Percentiles rank a stretch among this genome's conserved stretches.
Evolutionary conservation across 2,113 vertebrate genomes (phyloP).

Genomic region (Ursus arctos): DNA sequence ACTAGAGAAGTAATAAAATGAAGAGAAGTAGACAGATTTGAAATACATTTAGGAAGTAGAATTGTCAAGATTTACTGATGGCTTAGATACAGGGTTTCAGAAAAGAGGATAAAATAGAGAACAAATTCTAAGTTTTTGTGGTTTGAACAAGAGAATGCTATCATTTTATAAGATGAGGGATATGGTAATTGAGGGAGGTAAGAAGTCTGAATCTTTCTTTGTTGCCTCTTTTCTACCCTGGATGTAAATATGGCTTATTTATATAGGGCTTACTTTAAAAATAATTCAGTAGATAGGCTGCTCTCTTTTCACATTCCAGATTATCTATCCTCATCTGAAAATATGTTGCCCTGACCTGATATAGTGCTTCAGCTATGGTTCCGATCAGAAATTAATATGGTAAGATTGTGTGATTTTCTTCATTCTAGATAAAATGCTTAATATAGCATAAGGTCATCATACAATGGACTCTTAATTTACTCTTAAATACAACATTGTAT

Average conservation of each 20-base stretch:
- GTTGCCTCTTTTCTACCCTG: neutral
- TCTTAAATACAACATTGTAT: neutral
- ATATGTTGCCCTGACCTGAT: neutral
- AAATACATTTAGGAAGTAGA: neutral
- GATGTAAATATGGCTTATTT: neutral
- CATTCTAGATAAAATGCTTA: neutral
- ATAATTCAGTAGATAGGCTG: neutral
- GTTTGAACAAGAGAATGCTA: neutral
- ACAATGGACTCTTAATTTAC: neutral
- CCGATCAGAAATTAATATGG: neutral
- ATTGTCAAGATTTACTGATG: neutral
- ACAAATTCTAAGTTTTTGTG: neutral
- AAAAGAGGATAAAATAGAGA: neutral
- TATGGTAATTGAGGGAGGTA: neutral
- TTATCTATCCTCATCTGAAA: neutral
- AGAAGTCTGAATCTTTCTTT: neutral
- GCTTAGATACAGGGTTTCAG: neutral
- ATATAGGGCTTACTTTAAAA: neutral
- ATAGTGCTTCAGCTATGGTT: neutral
- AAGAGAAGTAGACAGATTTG: conserved; percentile 1
- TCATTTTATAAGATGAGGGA: neutral
- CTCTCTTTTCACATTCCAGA: neutral
- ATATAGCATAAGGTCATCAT: neutral
- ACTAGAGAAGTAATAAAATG: neutral
- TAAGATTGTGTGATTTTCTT: neutral